Percentiles rank a stretch among this genome's conserved stretches.
Evolutionary conservation across 2,797 vertebrate genomes (phyloP).

Genomic region (Lepus oiostolus): DNA sequence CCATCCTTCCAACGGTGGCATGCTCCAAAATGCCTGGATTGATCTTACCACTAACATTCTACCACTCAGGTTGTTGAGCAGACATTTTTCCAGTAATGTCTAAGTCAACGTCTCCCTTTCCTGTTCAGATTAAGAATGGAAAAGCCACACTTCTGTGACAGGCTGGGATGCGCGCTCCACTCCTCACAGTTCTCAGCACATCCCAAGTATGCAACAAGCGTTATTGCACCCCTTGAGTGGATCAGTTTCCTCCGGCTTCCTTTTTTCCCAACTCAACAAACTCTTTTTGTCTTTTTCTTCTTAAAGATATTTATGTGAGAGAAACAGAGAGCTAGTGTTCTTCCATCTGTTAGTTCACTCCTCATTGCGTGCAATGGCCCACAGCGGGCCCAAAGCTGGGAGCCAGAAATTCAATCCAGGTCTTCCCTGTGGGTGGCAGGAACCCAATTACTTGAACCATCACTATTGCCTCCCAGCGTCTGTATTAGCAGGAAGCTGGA

Average conservation of each 20-base stretch:
- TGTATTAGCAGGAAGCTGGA: no score
- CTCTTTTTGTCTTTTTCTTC: background rate
- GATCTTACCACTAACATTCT: background rate
- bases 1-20: fast-evolving
- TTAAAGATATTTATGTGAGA: background rate
- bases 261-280: background rate
- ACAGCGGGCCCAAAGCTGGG: no score
- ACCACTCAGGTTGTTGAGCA: background rate
- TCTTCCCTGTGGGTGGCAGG: no score
- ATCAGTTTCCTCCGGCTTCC: background rate
- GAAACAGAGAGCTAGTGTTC: no score
- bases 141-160: background rate
- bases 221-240: background rate
- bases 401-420: no score
- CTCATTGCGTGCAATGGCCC: no score
- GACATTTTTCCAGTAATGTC: background rate
- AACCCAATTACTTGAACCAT: no score
- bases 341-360: no score
- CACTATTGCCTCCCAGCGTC: no score
- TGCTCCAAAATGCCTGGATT: background rate
- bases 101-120: background rate
- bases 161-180: background rate
- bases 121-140: background rate
- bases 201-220: background rate
- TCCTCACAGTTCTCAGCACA: background rate